A percentile compares a stretch with the other conserved stretches of the same genome.
phyloP scores from a whole-genome alignment of 2,113 vertebrate species.

The Ptilorrhoa leucosticta region DNA sequence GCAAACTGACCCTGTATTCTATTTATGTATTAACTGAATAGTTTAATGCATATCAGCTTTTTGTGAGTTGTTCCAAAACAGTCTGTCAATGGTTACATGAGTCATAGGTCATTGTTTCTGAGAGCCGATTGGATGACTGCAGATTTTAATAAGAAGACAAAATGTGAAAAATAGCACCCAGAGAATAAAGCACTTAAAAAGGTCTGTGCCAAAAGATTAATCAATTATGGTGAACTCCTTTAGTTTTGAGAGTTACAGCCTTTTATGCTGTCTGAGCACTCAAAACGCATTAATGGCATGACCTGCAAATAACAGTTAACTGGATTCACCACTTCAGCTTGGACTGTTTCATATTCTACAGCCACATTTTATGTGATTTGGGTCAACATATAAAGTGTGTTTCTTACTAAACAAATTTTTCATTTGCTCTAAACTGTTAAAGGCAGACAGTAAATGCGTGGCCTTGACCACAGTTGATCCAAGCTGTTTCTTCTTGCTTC shows the following conservation, averaged over 20 bases:
- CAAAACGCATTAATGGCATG: not conserved
- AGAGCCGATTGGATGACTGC: not conserved
- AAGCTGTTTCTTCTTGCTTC: not conserved
- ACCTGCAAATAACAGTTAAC: conserved; percentile 9
- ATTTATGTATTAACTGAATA: conserved; percentile 52
- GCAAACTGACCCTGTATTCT: conserved; percentile 51
- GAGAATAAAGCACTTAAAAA: conserved; percentile 39
- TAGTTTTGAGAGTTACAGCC: not conserved
- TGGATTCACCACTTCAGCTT: not conserved
- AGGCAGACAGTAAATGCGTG: not conserved
- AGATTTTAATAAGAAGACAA: conserved; percentile 34
- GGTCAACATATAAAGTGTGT: not conserved
- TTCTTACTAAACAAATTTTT: not conserved
- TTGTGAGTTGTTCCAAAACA: conserved; percentile 53
- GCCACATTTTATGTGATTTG: not conserved
- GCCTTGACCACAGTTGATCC: not conserved
- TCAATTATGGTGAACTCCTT: conserved; percentile 14
- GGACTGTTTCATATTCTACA: not conserved
- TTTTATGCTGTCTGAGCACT: not conserved
- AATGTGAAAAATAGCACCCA: conserved; percentile 51
- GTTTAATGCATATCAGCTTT: conserved; percentile 52
- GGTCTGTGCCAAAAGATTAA: conserved; percentile 49
- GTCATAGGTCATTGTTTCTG: conserved; percentile 45
- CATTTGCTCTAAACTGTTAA: not conserved
- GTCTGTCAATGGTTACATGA: conserved; percentile 50